Percentiles rank a stretch among this genome's conserved stretches.
These are phyloP conservation scores for Pachymerium ferrugineum DNA, from an alignment of 2,888 invertebrate species.

Conservation along the genomic window DNA sequence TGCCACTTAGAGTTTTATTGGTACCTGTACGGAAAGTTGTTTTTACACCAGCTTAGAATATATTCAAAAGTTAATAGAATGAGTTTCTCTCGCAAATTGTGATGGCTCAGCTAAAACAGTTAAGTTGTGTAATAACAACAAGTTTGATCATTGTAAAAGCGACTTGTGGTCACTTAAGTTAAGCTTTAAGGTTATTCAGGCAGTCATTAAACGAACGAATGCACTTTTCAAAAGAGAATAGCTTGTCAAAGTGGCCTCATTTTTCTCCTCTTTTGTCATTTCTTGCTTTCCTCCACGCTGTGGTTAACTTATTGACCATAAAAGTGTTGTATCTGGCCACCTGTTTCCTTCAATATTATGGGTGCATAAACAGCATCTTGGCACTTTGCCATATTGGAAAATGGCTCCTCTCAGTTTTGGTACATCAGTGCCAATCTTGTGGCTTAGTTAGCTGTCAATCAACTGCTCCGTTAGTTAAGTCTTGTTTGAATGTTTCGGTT, in stretches of 20 bases:
- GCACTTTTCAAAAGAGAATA: not conserved
- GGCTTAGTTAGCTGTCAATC: conserved; percentile 12
- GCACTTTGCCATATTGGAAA: conserved; percentile 19
- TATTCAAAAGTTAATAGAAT: not conserved
- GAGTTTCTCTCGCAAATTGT: not conserved
- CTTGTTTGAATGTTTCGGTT: not conserved
- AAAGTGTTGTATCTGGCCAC: conserved; percentile 22
- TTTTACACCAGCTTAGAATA: not conserved
- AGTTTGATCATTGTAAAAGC: too few relatives aligned
- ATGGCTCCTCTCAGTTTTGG: not conserved
- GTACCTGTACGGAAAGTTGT: not conserved
- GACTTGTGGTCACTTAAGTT: too few relatives aligned
- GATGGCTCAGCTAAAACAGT: too few relatives aligned
- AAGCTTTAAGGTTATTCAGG: too few relatives aligned
- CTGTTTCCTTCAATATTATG: conserved; percentile 17
- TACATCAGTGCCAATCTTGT: not conserved
- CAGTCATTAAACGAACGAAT: too few relatives aligned
- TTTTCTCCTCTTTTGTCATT: conserved; percentile 9
- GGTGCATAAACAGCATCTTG: conserved; percentile 20
- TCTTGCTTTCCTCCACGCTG: not conserved
- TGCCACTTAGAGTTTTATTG: conserved; percentile 16
- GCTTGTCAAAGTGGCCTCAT: conserved; percentile 15
- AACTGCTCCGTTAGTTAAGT: not conserved
- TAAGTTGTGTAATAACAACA: too few relatives aligned
- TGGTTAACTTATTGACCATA: conserved; percentile 25